These are phyloP conservation scores for Rafetus swinhoei DNA, from an alignment of 2,113 vertebrate species.

Conservation along the genomic window DNA sequence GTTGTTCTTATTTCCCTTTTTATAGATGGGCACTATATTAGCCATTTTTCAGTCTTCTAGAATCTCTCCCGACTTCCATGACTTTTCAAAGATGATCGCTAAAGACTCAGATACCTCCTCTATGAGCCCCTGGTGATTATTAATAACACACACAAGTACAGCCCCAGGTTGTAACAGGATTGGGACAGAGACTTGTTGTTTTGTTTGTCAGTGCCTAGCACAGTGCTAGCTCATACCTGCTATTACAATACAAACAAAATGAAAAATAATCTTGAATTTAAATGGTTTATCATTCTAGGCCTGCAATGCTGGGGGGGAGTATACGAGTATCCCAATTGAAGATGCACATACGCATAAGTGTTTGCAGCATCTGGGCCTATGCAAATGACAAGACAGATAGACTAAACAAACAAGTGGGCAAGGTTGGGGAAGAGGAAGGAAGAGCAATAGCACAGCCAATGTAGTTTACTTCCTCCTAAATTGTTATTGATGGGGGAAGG, in stretches of 20 bases:
- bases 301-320: background rate
- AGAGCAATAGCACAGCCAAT: conserved; percentile 35
- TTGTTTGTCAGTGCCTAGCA: background rate
- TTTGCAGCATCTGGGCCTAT: conserved; percentile 35
- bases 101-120: too few species aligned
- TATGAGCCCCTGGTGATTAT: too few species aligned
- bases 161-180: background rate
- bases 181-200: background rate
- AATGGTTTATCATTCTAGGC: background rate
- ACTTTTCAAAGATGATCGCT: too few species aligned
- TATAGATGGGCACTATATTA: too few species aligned
- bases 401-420: conserved; percentile 66
- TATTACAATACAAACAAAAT: background rate
- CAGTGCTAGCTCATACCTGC: background rate
- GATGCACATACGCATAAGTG: conserved; percentile 15
- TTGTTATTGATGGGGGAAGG: conserved; percentile 3
- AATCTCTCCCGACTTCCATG: too few species aligned
- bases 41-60: too few species aligned
- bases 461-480: conserved; percentile 54
- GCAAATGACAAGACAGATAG: conserved; percentile 42
- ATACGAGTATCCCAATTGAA: background rate
- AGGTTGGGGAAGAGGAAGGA: conserved; percentile 53
- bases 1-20: too few species aligned
- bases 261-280: background rate
- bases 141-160: background rate